phyloP scores from a whole-genome alignment of 2,888 invertebrate genomes.

The Agriopis leucophaearia region DNA sequence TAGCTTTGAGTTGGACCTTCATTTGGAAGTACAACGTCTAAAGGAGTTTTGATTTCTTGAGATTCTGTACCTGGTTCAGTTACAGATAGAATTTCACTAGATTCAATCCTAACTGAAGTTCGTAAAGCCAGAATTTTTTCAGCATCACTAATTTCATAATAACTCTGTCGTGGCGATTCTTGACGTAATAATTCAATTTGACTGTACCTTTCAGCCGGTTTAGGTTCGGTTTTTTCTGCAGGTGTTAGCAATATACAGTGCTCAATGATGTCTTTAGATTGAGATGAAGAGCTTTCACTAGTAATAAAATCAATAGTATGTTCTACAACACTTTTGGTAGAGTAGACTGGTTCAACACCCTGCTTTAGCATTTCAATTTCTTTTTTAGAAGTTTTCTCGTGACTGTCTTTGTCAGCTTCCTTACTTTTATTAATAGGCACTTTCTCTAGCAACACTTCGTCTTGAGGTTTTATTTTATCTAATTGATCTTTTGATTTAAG shows the following conservation, averaged over 20 bases:
- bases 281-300: conserved; percentile 2
- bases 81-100: conserved; percentile 42
- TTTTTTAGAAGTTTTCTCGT: background rate
- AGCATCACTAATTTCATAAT: conserved; percentile 63
- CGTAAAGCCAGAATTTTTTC: conserved; percentile 52
- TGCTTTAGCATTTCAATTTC: conserved; percentile 3
- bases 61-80: conserved; percentile 34
- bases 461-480: background rate
- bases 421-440: background rate
- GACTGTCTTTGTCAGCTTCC: background rate
- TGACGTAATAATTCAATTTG: conserved; percentile 42
- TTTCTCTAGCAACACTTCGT: background rate
- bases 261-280: background rate
- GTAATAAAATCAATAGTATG: conserved; percentile 4
- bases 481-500: background rate
- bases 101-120: conserved; percentile 42
- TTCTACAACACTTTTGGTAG: conserved; percentile 8
- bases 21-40: conserved; percentile 21
- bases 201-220: conserved; percentile 9
- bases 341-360: background rate
- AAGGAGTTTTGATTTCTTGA: conserved; percentile 36
- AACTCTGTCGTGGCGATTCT: conserved; percentile 57
- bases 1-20: conserved; percentile 45
- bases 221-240: conserved; percentile 10
- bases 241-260: background rate